Evolutionary conservation across 2,113 vertebrate species (phyloP), one percentile per base, ranked within the genome.

Genomic region (Arenaria interpres): DNA sequence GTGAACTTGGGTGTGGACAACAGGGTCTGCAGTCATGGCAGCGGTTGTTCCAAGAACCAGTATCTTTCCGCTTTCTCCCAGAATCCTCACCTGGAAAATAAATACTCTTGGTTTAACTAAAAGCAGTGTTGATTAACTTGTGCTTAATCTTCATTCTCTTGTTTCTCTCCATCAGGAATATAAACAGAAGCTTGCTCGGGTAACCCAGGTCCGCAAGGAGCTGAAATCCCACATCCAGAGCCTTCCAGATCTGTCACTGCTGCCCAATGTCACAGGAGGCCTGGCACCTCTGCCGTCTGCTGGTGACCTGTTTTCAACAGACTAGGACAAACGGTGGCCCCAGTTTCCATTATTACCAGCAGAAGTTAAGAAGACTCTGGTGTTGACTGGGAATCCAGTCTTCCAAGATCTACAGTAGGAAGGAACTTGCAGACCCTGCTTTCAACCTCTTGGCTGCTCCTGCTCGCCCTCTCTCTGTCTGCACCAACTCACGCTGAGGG

Each of bases 221-320:
- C 98, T 99, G 37, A 99, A 99, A 93, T 99, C 99, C 33, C 99
- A 99, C 97, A 99, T 99, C 98, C 99, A 99, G 98, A 99, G 99
- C 97, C 98, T 99, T 64, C 99, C 99, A 3, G 99, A 99, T 93
- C 99, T 99, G 45, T 99, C 99, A 0, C 98, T 99, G 87, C 98
- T 99, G 85, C 99, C 99, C 95, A 99, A 99, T 4, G 99, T 99
- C 64, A 99, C 99, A 0, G 99, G 99, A 24, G 99, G 99, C 69
- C 97, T 99, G 96, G 99, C 99, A 9, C 99, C 99, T 11, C 98
- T 99, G 51, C 99, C 99, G 3, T 99, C 99, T 32, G 99, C 99
- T 14, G 99, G 99, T 71, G 99, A 99, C 97, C 99, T 99, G 54
- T 99, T 99, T 96, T 99, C 99, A 75, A 99, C 99, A 53, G 99